Percentiles rank a stretch among this genome's conserved stretches.
These are phyloP conservation scores for Phytoseiulus persimilis DNA, from an alignment of 2,888 invertebrate species.

Conservation along the genomic window DNA sequence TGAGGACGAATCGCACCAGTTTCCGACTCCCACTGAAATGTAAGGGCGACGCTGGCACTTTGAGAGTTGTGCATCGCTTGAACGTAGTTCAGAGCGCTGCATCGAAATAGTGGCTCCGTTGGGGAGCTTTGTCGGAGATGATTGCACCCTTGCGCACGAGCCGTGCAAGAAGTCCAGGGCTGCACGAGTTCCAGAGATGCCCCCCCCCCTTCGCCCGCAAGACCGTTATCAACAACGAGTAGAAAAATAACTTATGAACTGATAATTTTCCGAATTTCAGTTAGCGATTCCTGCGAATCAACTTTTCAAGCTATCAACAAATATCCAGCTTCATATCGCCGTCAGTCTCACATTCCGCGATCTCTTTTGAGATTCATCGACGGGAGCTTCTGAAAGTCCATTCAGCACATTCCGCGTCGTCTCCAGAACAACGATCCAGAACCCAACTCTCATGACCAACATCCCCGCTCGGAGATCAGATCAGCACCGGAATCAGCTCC, in stretches of 20 bases:
- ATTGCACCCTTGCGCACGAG: not conserved
- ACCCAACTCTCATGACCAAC: too few relatives aligned
- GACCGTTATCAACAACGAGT: not conserved
- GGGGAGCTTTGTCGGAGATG: not conserved
- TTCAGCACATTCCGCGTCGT: too few relatives aligned
- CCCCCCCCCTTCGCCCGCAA: not conserved
- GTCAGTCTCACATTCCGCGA: not conserved
- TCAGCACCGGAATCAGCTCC: too few relatives aligned
- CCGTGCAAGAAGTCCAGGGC: not conserved
- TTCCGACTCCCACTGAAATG: not conserved
- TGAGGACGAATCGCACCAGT: not conserved
- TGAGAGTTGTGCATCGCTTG: not conserved
- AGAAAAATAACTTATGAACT: not conserved
- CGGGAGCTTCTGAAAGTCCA: too few relatives aligned
- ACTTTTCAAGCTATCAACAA: not conserved
- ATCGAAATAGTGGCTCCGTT: not conserved
- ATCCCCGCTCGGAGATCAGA: too few relatives aligned
- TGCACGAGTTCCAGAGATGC: not conserved
- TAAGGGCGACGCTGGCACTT: not conserved
- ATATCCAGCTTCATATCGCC: not conserved
- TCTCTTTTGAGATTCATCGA: not conserved
- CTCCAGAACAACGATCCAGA: too few relatives aligned
- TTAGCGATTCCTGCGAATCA: not conserved
- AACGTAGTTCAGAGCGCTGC: not conserved
- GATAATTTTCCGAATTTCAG: not conserved